Percentiles rank a stretch among this genome's conserved stretches.
Evolutionary conservation across 2,113 vertebrate species (phyloP).

Genomic region (Scortum barcoo): DNA sequence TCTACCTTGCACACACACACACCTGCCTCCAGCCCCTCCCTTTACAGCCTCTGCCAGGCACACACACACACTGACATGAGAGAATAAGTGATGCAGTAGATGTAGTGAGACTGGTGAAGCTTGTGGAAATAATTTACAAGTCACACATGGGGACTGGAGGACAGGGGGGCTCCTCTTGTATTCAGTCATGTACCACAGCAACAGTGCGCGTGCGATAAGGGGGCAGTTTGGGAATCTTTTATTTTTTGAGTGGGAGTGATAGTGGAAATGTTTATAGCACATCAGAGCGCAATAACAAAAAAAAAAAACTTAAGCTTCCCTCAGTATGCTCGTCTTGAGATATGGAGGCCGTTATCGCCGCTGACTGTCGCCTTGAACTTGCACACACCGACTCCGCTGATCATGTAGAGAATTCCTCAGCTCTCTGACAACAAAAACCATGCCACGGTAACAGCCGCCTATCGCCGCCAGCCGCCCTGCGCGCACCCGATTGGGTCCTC

Average conservation of each 20-base stretch:
- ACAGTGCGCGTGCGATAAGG: slow-evolving; percentile 31
- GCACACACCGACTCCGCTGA: slow-evolving; percentile 26
- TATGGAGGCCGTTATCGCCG: slow-evolving; percentile 37
- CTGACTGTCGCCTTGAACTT: slow-evolving; percentile 49
- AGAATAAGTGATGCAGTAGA: slow-evolving; percentile 32
- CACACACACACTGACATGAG: slow-evolving; percentile 13
- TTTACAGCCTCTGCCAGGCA: not conserved
- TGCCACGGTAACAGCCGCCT: slow-evolving; percentile 78
- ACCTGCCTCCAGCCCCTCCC: slow-evolving; percentile 53
- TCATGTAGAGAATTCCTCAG: slow-evolving; percentile 65
- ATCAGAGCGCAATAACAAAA: slow-evolving; percentile 37
- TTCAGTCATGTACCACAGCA: slow-evolving; percentile 41
- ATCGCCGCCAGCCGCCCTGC: slow-evolving; percentile 52
- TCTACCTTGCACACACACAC: slow-evolving; percentile 32
- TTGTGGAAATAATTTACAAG: slow-evolving; percentile 48
- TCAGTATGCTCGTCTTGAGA: slow-evolving; percentile 42
- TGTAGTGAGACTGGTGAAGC: slow-evolving; percentile 30
- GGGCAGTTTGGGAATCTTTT: slow-evolving; percentile 1
- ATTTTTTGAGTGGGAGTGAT: no score
- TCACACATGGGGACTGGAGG: slow-evolving; percentile 30
- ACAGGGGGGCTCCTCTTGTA: slow-evolving; percentile 10
- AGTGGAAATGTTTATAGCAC: slow-evolving; percentile 39
- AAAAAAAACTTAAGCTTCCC: slow-evolving; percentile 10
- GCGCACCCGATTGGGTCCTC: slow-evolving; percentile 56
- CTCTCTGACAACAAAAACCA: slow-evolving; percentile 77